Percentiles rank a stretch among this genome's conserved stretches.
These are phyloP conservation scores for Hapalemur alaotrensis DNA, from an alignment of 2,797 vertebrate genomes.

Conservation along the genomic window DNA sequence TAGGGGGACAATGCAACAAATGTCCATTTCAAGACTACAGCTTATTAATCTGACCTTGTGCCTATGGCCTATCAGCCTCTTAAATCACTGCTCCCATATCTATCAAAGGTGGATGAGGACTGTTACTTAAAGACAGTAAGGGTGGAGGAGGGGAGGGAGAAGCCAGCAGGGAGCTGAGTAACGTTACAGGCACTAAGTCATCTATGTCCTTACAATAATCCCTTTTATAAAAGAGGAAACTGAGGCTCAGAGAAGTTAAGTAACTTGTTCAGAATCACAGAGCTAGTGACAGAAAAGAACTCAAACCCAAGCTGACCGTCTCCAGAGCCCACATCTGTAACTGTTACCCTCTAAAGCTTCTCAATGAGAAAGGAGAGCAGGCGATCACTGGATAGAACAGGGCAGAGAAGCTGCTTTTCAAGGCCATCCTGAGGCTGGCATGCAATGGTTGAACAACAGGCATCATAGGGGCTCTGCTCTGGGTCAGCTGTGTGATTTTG, in stretches of 20 bases:
- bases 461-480: neutral
- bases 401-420: neutral
- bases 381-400: neutral
- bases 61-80: neutral
- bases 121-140: neutral
- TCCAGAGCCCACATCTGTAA: neutral
- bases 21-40: neutral
- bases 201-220: neutral
- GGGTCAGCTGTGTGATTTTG: neutral
- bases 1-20: neutral
- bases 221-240: neutral
- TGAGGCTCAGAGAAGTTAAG: neutral
- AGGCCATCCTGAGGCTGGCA: neutral
- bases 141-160: accelerated
- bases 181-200: neutral
- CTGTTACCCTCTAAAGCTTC: neutral
- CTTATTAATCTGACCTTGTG: neutral
- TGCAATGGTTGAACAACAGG: too few species aligned
- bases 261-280: neutral
- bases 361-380: neutral
- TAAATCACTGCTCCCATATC: neutral
- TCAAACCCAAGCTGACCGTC: neutral
- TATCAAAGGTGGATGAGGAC: neutral
- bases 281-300: neutral
- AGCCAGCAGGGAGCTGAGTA: neutral